Base-by-base conservation (phyloP, 2,888 invertebrate species). In the Patella caerulea region DNA sequence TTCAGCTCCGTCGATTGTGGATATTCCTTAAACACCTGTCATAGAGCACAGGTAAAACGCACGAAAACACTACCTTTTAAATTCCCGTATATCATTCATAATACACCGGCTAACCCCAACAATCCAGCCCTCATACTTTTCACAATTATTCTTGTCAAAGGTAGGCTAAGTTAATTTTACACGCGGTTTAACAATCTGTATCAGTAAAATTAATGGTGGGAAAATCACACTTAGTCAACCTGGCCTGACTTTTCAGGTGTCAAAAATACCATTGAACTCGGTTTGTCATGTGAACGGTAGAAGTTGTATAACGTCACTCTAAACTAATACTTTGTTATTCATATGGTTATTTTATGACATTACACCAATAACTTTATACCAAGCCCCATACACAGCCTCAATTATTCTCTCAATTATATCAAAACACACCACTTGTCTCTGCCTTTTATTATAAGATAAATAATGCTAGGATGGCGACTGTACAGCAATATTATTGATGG, bases 71-170 rank as follows among this genome's bases (percentile, higher is more conserved):
- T 9, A 45, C 45, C 45, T 45, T 45, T 45, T 45, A 45, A 45
- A 45, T 45, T 45, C 45, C 45, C 45, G 45, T 45, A 45, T 45
- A 45, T 45, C 45, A 45, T 45, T 45, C 45, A 45, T 45, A 45
- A 45, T 45, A 24, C 24, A 65, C 65, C 65, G 19, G 24, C 19
- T 65, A 65, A 65, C 65, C 65, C 65, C 12, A n/a, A 11, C 12
- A 11, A 65, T 19, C 65, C 65, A 65, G 65, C 65, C 65, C 65
- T 65, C 65, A 24, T 65, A 65, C 65, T 65, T 65, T 65, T 65
- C 65, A 24, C 65, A 65, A 65, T 65, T 65, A 24, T 24, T 65
- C 14, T 65, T 65, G 19, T 24, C 12, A 65, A 65, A 65, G 65
- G 14, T 24, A 24, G 65, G 65, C 24, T 65, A 65, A 65, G 65